Evolutionary conservation across 35 echinoderm and acorn worm species (phyloP).

Genomic region (Patiria miniata): DNA sequence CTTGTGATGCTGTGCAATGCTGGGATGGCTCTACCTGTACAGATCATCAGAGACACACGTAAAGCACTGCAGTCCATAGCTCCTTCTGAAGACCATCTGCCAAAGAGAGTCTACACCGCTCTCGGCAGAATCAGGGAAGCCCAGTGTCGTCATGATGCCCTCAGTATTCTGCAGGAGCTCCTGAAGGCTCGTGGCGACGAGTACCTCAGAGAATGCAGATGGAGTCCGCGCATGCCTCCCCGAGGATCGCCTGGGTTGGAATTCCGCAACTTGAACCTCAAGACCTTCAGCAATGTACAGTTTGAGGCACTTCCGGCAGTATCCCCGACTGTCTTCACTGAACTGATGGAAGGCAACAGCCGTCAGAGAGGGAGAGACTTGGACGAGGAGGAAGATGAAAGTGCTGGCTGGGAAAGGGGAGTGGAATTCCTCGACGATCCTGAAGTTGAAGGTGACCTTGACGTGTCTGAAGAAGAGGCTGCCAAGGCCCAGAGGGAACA

Average conservation of each 20-base stretch:
- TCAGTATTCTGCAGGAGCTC: neutral
- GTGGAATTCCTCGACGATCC: neutral
- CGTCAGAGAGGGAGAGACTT: neutral
- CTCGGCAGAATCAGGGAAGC: neutral
- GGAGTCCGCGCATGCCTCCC: constrained; percentile 11
- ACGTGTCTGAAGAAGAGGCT: neutral
- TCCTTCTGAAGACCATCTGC: constrained; percentile 15
- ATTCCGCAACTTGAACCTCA: neutral
- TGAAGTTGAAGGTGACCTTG: neutral
- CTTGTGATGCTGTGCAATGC: constrained; percentile 60
- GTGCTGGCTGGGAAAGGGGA: neutral
- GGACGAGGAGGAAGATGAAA: neutral
- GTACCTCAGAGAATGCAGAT: constrained; percentile 23
- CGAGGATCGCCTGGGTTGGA: neutral
- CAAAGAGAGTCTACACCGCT: constrained; percentile 39
- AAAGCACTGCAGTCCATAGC: neutral
- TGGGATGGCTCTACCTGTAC: constrained; percentile 2
- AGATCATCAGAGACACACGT: neutral
- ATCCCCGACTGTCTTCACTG: neutral
- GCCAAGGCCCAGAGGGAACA: no score
- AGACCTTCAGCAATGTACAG: neutral
- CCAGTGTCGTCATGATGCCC: constrained; percentile 1
- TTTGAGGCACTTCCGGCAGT: neutral
- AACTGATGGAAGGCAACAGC: neutral
- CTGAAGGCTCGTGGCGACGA: constrained; percentile 21